Conservation (phyloP, 2,888 invertebrate genomes). For the Bursaphelenchus okinawaensis region DNA sequence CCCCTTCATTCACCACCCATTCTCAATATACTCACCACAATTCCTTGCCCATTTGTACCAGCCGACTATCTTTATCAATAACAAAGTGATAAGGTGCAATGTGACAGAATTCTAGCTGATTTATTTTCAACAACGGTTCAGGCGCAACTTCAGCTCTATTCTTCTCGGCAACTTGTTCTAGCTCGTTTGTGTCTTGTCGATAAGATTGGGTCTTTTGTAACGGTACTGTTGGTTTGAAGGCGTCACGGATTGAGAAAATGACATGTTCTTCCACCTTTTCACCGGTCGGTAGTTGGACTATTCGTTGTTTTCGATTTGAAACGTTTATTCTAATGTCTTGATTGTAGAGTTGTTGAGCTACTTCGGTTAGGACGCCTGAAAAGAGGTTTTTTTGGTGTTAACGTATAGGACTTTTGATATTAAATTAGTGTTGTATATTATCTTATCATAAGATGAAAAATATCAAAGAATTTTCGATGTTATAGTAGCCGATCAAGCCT, state of each 20-base stretch:
- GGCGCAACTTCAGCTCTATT: background rate
- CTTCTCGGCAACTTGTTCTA: background rate
- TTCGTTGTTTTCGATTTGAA: constrained; percentile 69
- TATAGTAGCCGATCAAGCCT: too few species aligned
- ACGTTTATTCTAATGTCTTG: constrained; percentile 60
- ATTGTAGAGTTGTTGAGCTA: constrained; percentile 83
- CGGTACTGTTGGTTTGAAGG: background rate
- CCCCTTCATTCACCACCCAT: too few species aligned
- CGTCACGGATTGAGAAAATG: constrained; percentile 34
- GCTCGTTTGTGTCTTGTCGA: background rate
- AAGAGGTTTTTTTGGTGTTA: background rate
- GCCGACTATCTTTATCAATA: constrained; percentile 42
- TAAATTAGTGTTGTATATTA: background rate
- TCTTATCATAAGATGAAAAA: too few species aligned
- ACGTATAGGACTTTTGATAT: background rate
- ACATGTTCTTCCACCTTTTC: constrained; percentile 46
- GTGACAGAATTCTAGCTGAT: background rate
- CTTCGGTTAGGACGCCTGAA: constrained; percentile 85
- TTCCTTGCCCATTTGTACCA: constrained; percentile 42
- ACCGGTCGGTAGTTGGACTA: constrained; percentile 71
- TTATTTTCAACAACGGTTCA: constrained; percentile 2
- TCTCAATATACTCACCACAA: constrained; percentile 41
- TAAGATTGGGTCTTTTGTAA: background rate
- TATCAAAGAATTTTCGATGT: too few species aligned
- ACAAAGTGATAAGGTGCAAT: constrained; percentile 43